phyloP scores from a whole-genome alignment of 1,140 invertebrate species.

The Neomicropteryx cornuta region DNA sequence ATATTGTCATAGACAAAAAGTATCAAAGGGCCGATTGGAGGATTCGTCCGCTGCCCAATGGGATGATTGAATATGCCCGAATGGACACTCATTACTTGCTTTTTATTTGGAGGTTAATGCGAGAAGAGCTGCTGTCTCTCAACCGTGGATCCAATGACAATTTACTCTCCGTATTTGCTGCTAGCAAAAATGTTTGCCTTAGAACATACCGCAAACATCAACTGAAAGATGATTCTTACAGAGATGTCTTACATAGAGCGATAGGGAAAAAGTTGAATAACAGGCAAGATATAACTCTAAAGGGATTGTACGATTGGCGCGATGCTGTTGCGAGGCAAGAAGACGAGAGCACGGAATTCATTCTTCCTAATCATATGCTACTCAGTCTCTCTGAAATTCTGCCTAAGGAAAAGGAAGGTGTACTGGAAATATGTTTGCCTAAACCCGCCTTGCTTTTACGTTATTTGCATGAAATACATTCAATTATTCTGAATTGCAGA shows the following conservation, averaged over 20 bases:
- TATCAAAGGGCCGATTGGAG: constrained; percentile 94
- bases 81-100: constrained; percentile 94
- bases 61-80: constrained; percentile 81
- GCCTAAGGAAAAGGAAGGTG: too few relatives aligned
- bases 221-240: constrained; percentile 54
- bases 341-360: constrained; percentile 93
- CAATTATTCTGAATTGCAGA: too few relatives aligned
- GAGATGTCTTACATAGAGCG: constrained; percentile 61
- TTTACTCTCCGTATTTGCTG: too few relatives aligned
- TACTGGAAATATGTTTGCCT: too few relatives aligned
- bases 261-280: constrained; percentile 74
- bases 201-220: constrained; percentile 68
- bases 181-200: too few relatives aligned
- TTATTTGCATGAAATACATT: too few relatives aligned
- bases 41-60: constrained; percentile 74
- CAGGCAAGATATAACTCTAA: constrained; percentile 67
- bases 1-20: constrained; percentile 73
- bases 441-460: too few relatives aligned
- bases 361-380: too few relatives aligned
- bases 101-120: constrained; percentile 80
- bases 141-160: too few relatives aligned
- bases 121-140: constrained; percentile 71
- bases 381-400: too few relatives aligned
- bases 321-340: constrained; percentile 68
- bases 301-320: constrained; percentile 73